A percentile compares a stretch with the other conserved stretches of the same genome.
Evolutionary conservation across 2,113 vertebrate genomes (phyloP).

Genomic region (Nansenia antarctica): DNA sequence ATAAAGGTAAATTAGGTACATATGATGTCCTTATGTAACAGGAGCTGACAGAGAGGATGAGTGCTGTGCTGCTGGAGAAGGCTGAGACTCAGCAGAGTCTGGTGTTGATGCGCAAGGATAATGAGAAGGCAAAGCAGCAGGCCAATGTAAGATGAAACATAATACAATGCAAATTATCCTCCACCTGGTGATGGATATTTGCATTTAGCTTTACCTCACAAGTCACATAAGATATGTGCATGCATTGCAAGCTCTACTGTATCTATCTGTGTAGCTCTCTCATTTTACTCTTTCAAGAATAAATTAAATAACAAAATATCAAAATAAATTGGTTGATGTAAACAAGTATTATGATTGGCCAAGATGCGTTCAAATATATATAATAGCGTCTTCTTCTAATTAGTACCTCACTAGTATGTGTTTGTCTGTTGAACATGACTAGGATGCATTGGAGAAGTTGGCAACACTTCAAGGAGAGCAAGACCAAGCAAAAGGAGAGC

Average conservation of each 20-base stretch:
- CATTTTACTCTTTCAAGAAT: too few relatives aligned
- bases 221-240: too few relatives aligned
- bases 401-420: background rate
- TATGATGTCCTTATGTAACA: conserved; percentile 62
- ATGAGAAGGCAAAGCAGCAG: conserved; percentile 79
- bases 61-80: conserved; percentile 89
- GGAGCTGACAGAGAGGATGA: conserved; percentile 89
- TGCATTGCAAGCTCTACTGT: too few relatives aligned
- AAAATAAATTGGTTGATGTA: too few relatives aligned
- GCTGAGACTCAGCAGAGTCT: conserved; percentile 91
- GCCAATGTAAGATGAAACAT: conserved; percentile 79
- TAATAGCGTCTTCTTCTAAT: too few relatives aligned
- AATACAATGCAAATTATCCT: background rate
- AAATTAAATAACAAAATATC: too few relatives aligned
- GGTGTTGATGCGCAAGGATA: conserved; percentile 82
- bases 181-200: background rate
- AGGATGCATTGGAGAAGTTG: conserved; percentile 76
- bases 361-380: too few relatives aligned
- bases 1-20: too few relatives aligned
- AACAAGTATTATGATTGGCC: too few relatives aligned
- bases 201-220: too few relatives aligned
- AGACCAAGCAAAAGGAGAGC: conserved; percentile 66
- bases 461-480: conserved; percentile 75
- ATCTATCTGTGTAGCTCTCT: too few relatives aligned
- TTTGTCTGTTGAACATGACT: conserved; percentile 28